Evolutionary conservation across 2,113 vertebrate species (phyloP).

Genomic region (Planiliza haematocheilus): DNA sequence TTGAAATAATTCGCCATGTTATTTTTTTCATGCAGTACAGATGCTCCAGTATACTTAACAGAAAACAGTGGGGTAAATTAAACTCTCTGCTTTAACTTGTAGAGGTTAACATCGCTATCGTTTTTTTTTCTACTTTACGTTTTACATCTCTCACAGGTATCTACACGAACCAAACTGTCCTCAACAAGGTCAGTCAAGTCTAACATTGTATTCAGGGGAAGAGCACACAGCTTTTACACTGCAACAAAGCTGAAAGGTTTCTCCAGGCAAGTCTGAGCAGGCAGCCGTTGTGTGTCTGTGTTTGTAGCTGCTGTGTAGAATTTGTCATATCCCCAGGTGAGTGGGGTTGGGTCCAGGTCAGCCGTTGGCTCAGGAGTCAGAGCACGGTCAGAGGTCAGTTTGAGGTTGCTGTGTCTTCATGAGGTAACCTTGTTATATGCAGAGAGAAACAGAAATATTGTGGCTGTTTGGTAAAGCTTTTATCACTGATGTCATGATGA

Average conservation of each 20-base stretch:
- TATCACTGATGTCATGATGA: too few relatives aligned
- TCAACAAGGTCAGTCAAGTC: neutral
- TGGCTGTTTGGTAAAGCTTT: neutral
- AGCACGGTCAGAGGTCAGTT: constrained; percentile 6
- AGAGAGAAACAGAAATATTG: constrained; percentile 2
- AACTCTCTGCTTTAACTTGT: too few relatives aligned
- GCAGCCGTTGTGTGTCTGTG: neutral
- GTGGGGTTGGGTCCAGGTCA: constrained; percentile 27
- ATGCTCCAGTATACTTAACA: too few relatives aligned
- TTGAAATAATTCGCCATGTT: neutral
- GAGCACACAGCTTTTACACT: neutral
- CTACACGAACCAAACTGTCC: too few relatives aligned
- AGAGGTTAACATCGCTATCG: too few relatives aligned
- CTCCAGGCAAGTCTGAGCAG: neutral
- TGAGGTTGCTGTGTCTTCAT: constrained; percentile 2
- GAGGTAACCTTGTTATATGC: neutral
- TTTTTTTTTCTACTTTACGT: too few relatives aligned
- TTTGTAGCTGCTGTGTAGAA: neutral
- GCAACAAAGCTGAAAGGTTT: too few relatives aligned
- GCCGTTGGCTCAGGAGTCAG: constrained; percentile 1
- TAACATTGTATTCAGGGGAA: neutral
- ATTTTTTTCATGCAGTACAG: neutral
- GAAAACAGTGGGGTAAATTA: too few relatives aligned
- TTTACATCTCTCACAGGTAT: too few relatives aligned
- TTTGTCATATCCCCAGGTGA: neutral